Conservation (phyloP, 2,113 vertebrate species). For the Thunnus thynnus region DNA sequence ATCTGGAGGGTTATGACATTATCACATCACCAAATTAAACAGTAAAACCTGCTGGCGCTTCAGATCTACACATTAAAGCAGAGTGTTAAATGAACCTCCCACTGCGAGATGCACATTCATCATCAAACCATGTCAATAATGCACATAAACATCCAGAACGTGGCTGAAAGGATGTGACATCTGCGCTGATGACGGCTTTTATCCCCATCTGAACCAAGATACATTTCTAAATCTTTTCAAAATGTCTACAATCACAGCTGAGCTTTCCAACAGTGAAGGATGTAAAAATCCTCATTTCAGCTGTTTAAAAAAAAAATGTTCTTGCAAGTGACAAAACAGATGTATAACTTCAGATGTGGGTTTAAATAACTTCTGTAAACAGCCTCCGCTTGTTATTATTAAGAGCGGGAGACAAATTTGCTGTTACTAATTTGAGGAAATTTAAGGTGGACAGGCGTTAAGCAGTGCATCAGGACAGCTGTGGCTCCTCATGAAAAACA, state of each 20-base stretch:
- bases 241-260: slow-evolving; percentile 48
- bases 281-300: slow-evolving; percentile 24
- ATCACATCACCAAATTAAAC: slow-evolving; percentile 51
- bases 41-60: slow-evolving; percentile 56
- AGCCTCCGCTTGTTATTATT: slow-evolving; percentile 24
- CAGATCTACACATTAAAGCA: slow-evolving; percentile 33
- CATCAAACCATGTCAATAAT: slow-evolving; percentile 23
- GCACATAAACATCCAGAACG: slow-evolving; percentile 33
- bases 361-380: slow-evolving; percentile 47
- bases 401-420: slow-evolving; percentile 19
- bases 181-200: not conserved
- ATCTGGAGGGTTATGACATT: slow-evolving; percentile 40
- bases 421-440: not conserved
- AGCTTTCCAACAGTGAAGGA: slow-evolving; percentile 6
- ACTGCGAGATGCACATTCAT: slow-evolving; percentile 38
- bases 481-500: slow-evolving; percentile 21
- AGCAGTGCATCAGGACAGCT: slow-evolving; percentile 29
- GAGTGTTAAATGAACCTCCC: slow-evolving; percentile 16
- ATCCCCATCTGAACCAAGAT: not conserved
- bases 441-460: slow-evolving; percentile 1
- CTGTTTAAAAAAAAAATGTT: not conserved
- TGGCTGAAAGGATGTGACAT: not conserved
- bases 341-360: slow-evolving; percentile 25
- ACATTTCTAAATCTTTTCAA: slow-evolving; percentile 14
- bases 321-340: not conserved